Percentiles rank a stretch among this genome's conserved stretches.
These are phyloP conservation scores for Frieseomelitta varia DNA, from an alignment of 1,140 invertebrate genomes.

Conservation along the genomic window DNA sequence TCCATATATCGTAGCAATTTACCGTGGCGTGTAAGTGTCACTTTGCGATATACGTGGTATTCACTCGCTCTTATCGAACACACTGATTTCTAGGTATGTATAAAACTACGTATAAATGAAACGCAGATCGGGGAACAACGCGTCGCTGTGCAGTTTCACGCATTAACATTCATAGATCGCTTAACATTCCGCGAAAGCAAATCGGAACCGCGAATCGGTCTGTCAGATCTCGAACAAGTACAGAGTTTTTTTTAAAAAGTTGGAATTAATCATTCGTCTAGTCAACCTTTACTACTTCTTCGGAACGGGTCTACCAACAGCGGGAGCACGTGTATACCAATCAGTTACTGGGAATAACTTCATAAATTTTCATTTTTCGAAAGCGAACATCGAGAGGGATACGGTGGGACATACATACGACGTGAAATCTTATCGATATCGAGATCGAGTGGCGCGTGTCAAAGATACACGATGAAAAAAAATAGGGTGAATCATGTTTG, in stretches of 20 bases:
- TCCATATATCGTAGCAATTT: slow-evolving; percentile 26
- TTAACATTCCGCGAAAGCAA: neutral
- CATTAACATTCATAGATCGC: neutral
- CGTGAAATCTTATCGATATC: neutral
- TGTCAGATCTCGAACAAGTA: neutral
- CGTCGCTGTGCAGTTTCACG: neutral
- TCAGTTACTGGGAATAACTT: neutral
- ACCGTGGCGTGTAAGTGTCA: neutral
- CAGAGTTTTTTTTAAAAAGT: neutral
- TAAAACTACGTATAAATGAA: neutral
- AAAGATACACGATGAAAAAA: neutral
- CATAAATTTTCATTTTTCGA: neutral
- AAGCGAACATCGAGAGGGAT: neutral
- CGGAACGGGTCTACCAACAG: neutral
- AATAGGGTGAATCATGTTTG: neutral
- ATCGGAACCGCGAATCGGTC: too few relatives aligned
- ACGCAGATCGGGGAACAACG: neutral
- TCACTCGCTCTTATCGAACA: neutral
- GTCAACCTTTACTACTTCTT: neutral
- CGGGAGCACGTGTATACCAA: neutral
- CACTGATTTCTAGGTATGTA: neutral
- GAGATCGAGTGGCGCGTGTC: too few relatives aligned
- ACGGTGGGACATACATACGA: too few relatives aligned
- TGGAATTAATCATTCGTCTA: neutral
- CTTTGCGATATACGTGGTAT: neutral